Base-by-base conservation (phyloP, 2,797 vertebrate genomes). In the Euthynnus affinis region DNA sequence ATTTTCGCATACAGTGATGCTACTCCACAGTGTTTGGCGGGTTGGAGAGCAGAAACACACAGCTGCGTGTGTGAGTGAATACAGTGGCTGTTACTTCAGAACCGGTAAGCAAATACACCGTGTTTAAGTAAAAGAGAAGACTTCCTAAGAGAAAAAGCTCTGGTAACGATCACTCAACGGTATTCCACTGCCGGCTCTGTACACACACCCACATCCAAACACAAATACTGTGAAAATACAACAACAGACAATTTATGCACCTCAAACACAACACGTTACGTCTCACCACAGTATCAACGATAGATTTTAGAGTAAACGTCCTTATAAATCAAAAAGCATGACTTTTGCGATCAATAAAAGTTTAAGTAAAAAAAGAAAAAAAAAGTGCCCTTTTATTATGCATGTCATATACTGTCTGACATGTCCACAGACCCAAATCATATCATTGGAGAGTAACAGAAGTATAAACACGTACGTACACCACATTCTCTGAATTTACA, bases 211-310 rank as follows among this genome's bases (percentile, higher is more conserved):
- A 84, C 80, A 89, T 56, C 58, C 86, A 89, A 82, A 81, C 85
- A 92, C 79, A 81, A 87, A 87, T 78, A 87, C 58, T 44, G 80
- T 67, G 78, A 71, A 71, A 80, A 83, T 78, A 91, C 78, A 65
- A 81, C 77, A 62, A 91, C 71, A 58, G 84, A 93, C 85, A 15
- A 76, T 49, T 49, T 76, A 91, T 78, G 68, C 83, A 92, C 86
- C 89, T 89, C 87, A 93, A 91, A 93, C 79, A 95, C 89, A 66
- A 81, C 87, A 95, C 93, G 40, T 85, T 87, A 95, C 92, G 83
- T 92, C 86, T 85, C 81, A 92, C 90, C 84, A 93, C 86, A 71
- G 78, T 78, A 90, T 83, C 76, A 78, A 87, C 77, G 88, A 90
- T 68, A 91, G 77, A 91, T 91, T 78, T 87, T 72, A 86, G 83